Conservation (phyloP, 2,113 vertebrate species). For the Nibea albiflora region DNA sequence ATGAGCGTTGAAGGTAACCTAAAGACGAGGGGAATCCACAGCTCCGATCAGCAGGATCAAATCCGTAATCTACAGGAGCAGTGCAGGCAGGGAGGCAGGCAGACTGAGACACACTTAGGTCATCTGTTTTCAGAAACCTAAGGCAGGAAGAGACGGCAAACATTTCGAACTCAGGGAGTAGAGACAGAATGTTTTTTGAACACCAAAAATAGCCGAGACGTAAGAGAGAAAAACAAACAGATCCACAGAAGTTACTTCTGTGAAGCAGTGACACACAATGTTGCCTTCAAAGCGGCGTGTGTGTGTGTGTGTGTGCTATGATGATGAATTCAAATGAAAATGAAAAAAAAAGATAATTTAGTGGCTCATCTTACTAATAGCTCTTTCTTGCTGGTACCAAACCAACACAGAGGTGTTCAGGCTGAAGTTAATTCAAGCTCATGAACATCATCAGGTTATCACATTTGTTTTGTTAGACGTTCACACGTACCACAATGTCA, state of each 20-base stretch:
- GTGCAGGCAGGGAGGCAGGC: background rate
- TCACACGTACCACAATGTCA: too few relatives aligned
- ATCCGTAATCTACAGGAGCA: slow-evolving; percentile 28
- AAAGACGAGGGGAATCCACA: slow-evolving; percentile 13
- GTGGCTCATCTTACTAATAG: background rate
- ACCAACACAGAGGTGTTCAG: background rate
- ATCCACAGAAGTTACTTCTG: slow-evolving; percentile 16
- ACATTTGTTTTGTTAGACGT: too few relatives aligned
- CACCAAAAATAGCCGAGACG: slow-evolving; percentile 46
- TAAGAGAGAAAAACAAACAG: slow-evolving; percentile 44
- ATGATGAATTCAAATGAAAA: background rate
- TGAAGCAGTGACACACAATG: slow-evolving; percentile 13
- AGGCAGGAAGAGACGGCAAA: slow-evolving; percentile 31
- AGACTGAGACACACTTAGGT: background rate
- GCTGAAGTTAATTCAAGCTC: background rate
- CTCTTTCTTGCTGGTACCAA: background rate
- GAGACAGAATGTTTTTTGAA: slow-evolving; percentile 30
- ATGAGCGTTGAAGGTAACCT: slow-evolving; percentile 38
- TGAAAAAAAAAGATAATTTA: background rate
- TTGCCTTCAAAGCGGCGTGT: slow-evolving; percentile 15
- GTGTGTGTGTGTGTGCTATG: background rate
- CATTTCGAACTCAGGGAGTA: slow-evolving; percentile 22
- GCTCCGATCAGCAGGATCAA: slow-evolving; percentile 19
- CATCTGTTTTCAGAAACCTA: slow-evolving; percentile 3
- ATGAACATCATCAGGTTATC: too few relatives aligned